These are phyloP conservation scores for Heteromurus nitidus DNA, from an alignment of 2,888 invertebrate genomes.

Conservation along the genomic window DNA sequence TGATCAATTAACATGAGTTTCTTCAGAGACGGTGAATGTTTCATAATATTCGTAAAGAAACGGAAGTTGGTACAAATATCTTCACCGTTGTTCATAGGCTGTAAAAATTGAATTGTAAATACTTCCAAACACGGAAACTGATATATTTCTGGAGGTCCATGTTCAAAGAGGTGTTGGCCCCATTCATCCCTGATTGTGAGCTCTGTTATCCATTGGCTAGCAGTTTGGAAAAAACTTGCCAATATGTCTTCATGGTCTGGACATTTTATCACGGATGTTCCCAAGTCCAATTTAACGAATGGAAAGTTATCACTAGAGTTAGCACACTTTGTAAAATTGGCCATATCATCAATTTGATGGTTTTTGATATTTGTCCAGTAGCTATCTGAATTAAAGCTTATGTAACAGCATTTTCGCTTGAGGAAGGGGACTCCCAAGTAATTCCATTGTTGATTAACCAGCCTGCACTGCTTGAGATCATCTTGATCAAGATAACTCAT, in stretches of 20 bases:
- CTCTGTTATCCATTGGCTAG: constrained; percentile 50
- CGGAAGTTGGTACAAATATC: constrained; percentile 53
- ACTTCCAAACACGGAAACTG: constrained; percentile 40
- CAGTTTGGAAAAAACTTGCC: constrained; percentile 43
- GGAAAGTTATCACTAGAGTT: constrained; percentile 56
- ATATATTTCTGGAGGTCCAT: constrained; percentile 30
- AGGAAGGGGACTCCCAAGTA: constrained; percentile 43
- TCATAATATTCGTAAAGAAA: constrained; percentile 49
- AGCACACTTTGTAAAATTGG: constrained; percentile 50
- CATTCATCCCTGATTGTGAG: constrained; percentile 65
- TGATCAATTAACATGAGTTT: constrained; percentile 61
- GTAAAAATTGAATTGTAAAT: constrained; percentile 57
- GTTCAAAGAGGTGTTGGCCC: constrained; percentile 53
- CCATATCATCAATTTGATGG: constrained; percentile 65
- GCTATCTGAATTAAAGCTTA: constrained; percentile 68
- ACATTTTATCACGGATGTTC: constrained; percentile 58
- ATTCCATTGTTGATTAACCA: constrained; percentile 65
- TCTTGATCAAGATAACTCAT: constrained; percentile 45
- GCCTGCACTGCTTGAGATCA: constrained; percentile 58
- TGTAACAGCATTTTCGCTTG: constrained; percentile 31
- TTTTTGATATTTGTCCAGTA: constrained; percentile 70
- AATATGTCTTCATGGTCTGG: constrained; percentile 35
- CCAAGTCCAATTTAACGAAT: constrained; percentile 63
- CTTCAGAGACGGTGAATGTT: constrained; percentile 44
- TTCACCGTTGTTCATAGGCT: constrained; percentile 43